Base-by-base conservation (phyloP, 2,888 invertebrate genomes). In the Sarcophaga variegata region DNA sequence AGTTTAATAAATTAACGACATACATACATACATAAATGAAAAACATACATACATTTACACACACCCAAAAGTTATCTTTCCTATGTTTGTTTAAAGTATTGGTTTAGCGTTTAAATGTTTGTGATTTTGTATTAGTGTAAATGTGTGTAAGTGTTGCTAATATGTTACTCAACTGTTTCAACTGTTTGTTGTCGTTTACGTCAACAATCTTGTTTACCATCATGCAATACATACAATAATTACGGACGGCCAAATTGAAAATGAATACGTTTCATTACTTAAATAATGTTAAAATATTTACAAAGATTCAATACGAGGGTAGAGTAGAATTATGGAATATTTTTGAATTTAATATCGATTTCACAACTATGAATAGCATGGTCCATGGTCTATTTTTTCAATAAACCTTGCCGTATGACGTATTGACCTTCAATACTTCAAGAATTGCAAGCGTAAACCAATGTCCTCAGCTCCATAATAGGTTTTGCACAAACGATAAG, bases 151-250 rank as follows among this genome's bases (percentile, higher is more conserved):
- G 70, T 54, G 69, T 45, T 69, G 20, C 60, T 17, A n/a, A 17
- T 69, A 17, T 70, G 20, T 72, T 71, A 59, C 60, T 60, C 20
- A 20, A 59, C 60, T 71, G 10, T n/a, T 45, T 72, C 20, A 45
- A 45, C 5, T 37, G 37, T 22, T 22, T 22, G 22, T 22, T 22
- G 22, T 27, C 4, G 27, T 5, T 62, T 62, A 62, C 60, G 47
- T 74, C 62, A 74, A 74, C 72, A 74, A 60, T 20, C 37, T 74
- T 54, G 17, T 47, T 74, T 62, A 14, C 37, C 37, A 37, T 8
- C 72, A 74, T 74, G 62, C 72, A 74, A 74, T 60, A 74, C 4
- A 74, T 60, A 74, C 10, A 45, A 62, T 22, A 62, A 62, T 74
- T 62, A 74, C 20, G 37, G 37, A 20, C 22, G 54, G 22, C 14